phyloP scores from a whole-genome alignment of 2,888 invertebrate genomes.

The Tipula confusa region DNA sequence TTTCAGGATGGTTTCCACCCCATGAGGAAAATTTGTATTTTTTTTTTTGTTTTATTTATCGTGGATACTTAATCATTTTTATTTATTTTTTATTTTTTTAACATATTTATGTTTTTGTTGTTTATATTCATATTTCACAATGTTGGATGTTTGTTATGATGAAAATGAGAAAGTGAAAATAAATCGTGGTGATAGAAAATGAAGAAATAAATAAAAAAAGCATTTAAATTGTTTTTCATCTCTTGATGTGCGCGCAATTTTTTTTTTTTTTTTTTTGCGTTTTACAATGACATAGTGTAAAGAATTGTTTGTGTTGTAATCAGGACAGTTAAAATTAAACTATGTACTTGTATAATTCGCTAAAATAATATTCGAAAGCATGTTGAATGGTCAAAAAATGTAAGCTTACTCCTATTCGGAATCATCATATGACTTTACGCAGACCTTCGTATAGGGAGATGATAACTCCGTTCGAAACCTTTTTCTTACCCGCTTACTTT shows the following conservation, averaged over 20 bases:
- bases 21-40: background rate
- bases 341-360: no score
- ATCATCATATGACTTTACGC: no score
- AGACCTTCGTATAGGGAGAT: no score
- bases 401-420: no score
- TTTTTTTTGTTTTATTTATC: background rate
- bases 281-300: no score
- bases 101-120: slow-evolving; percentile 25
- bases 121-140: slow-evolving; percentile 12
- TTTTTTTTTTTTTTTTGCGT: no score
- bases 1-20: background rate
- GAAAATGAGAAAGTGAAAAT: slow-evolving; percentile 25
- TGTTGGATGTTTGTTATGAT: background rate
- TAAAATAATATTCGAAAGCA: no score
- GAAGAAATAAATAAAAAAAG: background rate
- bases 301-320: no score
- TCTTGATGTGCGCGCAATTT: background rate
- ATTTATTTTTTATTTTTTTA: background rate
- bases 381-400: no score
- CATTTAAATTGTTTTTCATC: slow-evolving; percentile 20
- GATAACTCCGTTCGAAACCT: no score
- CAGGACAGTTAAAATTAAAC: no score
- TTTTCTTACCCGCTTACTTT: no score
- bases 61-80: slow-evolving; percentile 13
- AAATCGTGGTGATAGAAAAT: slow-evolving; percentile 12